Conservation (phyloP, 2,888 invertebrate genomes). For the Cheilosia impressa region DNA sequence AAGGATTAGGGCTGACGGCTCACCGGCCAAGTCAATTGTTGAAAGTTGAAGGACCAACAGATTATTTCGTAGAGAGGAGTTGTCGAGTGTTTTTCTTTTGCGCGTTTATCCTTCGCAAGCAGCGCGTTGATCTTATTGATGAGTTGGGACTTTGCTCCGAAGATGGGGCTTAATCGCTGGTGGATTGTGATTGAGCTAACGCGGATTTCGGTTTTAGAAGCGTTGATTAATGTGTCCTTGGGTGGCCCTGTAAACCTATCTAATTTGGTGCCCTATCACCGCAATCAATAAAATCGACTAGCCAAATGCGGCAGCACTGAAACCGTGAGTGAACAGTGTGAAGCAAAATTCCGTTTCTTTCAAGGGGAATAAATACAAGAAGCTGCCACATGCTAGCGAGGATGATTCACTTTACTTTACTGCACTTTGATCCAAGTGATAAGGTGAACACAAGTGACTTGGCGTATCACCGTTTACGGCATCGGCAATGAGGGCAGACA, state of each 20-base stretch:
- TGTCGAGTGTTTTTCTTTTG: conserved; percentile 15
- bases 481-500: conserved; percentile 27
- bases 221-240: conserved; percentile 18
- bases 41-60: conserved; percentile 72
- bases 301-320: no score
- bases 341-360: not conserved
- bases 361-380: not conserved
- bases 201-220: not conserved
- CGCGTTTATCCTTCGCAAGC: conserved; percentile 6
- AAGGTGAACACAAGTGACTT: conserved; percentile 41
- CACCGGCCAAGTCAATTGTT: conserved; percentile 65
- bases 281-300: not conserved
- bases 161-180: conserved; percentile 22
- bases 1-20: conserved; percentile 66
- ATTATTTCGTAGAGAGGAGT: conserved; percentile 59
- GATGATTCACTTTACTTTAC: conserved; percentile 14
- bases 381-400: not conserved
- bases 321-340: no score
- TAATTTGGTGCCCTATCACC: not conserved
- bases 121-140: conserved; percentile 30
- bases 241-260: not conserved
- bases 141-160: conserved; percentile 28
- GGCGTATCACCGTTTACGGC: conserved; percentile 39
- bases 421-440: conserved; percentile 23
- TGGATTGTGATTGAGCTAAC: conserved; percentile 38